Evolutionary conservation across 2,888 invertebrate genomes (phyloP), one percentile per base, ranked within the genome.

Genomic region (Argynnis bischoffii): DNA sequence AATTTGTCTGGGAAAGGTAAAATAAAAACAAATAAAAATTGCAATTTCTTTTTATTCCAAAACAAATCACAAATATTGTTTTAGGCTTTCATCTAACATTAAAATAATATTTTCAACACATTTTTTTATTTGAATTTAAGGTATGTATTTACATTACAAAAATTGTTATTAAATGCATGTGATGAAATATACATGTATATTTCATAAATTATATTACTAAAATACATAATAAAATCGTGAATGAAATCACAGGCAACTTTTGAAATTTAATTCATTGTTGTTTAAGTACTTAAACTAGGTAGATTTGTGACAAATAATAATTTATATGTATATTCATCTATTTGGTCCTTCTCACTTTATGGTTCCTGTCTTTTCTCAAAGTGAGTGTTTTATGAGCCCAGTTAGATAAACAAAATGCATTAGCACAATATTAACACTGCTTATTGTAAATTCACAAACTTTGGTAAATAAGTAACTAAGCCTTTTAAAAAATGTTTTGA

Each of bases 201-300:
- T 61, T 26, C 21, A n/a, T 48, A 48, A 59, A 48, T 59, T 48
- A 48, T n/a, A 59, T 41, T 48, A 59, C 31, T 59, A 48, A 48
- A 59, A 48, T 59, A 31, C 47, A 16, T 26, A 51, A 26, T 61
- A 61, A 18, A n/a, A 51, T 51, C 35, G 61, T 61, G 61, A 51
- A 35, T 50, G 35, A 61, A 50, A 53, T 61, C 50, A 51, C 51
- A 61, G 51, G 51, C 53, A 51, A 61, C 51, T 61, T 60, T 60
- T 41, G 50, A 18, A 47, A 56, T 51, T 31, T 46, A 56, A 54
- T 57, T 46, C 47, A 21, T n/a, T 15, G 35, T 61, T 35, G 13
- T 46, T 63, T 57, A 67, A 67, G 57, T 67, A 67, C 67, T 63
- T 48, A 56, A 57, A 15, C 14, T 53, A 35, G 21, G 13, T 51